Base-by-base conservation (phyloP, 2,888 invertebrate species). In the Nymphalis polychloros region DNA sequence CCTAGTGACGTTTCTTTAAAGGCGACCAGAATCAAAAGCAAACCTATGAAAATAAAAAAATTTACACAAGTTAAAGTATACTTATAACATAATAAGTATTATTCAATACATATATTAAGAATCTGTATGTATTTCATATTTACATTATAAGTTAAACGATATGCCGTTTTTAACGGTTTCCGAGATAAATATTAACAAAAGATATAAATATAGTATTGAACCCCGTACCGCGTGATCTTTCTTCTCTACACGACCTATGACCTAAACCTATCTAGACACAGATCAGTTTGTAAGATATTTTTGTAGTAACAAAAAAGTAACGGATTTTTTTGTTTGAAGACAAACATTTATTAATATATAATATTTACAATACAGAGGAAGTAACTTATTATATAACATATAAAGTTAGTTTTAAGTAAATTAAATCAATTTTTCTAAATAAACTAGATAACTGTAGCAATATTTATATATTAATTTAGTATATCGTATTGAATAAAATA, bases 201-300 rank as follows among this genome's bases (percentile, higher is more conserved):
- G 17, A 57, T 8, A 57, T 16, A 49, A 27, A 52, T 31, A 7
- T 66, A 46, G 41, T 55, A 63, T 64, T 62, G 64, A 68, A 68
- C 70, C 64, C 20, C 50, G n/a, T 61, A 59, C 61, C 69, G 68
- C 78, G 73, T 76, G 81, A 79, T 80, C 77, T 31, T 6, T 31
- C 27, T 31, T 31, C 27, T 76, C 74, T 74, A 73, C 69, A 41
- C 76, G 78, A 83, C 81, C 82, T 78, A 59, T 77, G 81, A 83
- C 82, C 83, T 74, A 67, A 63, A 73, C 72, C 74, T 75, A 70
- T 73, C 68, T 73, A 75, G 76, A 73, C 68, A 63, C 57, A 61
- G 64, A 59, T 61, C 71, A 67, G 63, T 68, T 72, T 66, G 57
- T 68, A 63, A 52, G 64, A 68, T 72, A 63, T 19, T 61, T 74